Conservation (phyloP, 2,888 invertebrate species). For the Drosophila gaucha region DNA sequence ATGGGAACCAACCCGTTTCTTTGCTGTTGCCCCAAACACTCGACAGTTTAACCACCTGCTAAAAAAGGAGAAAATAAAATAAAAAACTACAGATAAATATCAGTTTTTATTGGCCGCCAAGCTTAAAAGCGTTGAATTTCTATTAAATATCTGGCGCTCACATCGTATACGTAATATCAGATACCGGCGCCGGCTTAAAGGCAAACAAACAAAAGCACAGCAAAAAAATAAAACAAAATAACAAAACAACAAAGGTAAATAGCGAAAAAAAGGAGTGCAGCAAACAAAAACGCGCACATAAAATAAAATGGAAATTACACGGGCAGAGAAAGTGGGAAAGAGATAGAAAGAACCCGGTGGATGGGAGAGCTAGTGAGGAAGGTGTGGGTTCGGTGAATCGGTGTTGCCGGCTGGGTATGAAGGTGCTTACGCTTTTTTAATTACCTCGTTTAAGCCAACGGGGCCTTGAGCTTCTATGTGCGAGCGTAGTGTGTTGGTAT, state of each 20-base stretch:
- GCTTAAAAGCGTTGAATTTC: conserved; percentile 73
- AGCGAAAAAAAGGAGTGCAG: conserved; percentile 58
- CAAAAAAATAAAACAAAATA: conserved; percentile 53
- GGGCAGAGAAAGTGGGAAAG: conserved; percentile 29
- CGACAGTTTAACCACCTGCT: conserved; percentile 66
- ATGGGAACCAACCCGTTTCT: conserved; percentile 17
- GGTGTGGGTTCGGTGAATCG: conserved; percentile 33
- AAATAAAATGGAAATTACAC: conserved; percentile 78
- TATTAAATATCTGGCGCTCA: conserved; percentile 73
- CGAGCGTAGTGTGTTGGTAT: conserved; percentile 24
- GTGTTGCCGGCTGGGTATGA: conserved; percentile 57
- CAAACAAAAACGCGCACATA: conserved; percentile 70
- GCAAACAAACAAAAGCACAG: conserved; percentile 47
- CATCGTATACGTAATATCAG: conserved; percentile 79
- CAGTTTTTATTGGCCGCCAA: conserved; percentile 64
- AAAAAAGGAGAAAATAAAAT: conserved; percentile 12
- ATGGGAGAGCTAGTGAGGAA: conserved; percentile 7
- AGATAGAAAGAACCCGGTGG: conserved; percentile 24
- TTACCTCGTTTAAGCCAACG: conserved; percentile 75
- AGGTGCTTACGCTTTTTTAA: conserved; percentile 78
- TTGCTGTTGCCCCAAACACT: conserved; percentile 23
- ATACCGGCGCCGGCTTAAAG: conserved; percentile 74
- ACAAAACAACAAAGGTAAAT: conserved; percentile 76
- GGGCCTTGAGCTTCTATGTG: conserved; percentile 54
- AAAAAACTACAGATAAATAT: conserved; percentile 46